phyloP scores from a whole-genome alignment of 2,113 vertebrate genomes.

The Larimichthys crocea region DNA sequence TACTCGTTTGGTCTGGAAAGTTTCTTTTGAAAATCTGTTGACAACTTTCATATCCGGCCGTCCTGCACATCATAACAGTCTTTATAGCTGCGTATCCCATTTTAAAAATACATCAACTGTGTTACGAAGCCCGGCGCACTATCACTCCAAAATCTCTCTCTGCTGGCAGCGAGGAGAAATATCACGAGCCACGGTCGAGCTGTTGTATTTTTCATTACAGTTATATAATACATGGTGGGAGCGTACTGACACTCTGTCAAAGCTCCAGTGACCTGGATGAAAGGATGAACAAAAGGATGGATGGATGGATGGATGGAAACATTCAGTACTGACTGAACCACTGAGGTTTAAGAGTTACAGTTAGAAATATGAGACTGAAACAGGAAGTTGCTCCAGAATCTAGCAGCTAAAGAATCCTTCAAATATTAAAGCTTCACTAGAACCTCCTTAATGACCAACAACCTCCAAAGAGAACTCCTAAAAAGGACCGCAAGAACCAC shows the following conservation, averaged over 20 bases:
- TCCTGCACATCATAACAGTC: constrained; percentile 9
- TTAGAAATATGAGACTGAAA: too few relatives aligned
- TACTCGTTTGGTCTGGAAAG: neutral
- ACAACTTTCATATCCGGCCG: too few relatives aligned
- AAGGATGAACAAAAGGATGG: neutral
- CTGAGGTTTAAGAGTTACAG: neutral
- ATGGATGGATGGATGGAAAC: neutral
- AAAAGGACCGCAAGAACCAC: too few relatives aligned
- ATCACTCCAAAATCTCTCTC: constrained; percentile 25
- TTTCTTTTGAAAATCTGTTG: neutral
- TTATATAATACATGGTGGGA: constrained; percentile 19
- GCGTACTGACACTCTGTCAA: neutral
- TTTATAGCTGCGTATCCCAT: constrained; percentile 60
- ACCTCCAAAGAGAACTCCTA: too few relatives aligned
- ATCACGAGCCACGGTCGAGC: neutral
- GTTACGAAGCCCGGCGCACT: constrained; percentile 30
- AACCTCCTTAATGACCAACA: neutral
- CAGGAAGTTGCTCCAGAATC: neutral
- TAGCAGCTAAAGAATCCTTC: neutral
- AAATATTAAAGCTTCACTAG: too few relatives aligned
- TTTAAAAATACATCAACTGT: constrained; percentile 68
- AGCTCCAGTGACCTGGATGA: constrained; percentile 17
- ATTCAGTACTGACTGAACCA: neutral
- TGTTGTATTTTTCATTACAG: neutral
- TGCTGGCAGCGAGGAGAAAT: neutral